These are phyloP conservation scores for Pomatostomus ruficeps DNA, from an alignment of 2,113 vertebrate genomes.

Conservation along the genomic window DNA sequence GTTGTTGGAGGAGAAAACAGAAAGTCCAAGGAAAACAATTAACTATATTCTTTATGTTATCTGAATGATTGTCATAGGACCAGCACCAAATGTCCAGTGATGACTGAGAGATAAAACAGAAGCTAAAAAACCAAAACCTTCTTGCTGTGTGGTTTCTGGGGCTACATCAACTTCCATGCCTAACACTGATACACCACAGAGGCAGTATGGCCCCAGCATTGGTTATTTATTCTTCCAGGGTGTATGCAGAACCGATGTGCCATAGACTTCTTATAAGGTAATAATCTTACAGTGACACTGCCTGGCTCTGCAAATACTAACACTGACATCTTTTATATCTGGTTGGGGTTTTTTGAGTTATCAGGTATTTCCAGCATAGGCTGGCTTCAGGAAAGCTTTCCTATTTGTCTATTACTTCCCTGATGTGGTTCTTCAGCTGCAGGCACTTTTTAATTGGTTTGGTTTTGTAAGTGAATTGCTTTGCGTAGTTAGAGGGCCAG, in stretches of 20 bases:
- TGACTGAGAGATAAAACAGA: not conserved
- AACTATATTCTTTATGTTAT: not conserved
- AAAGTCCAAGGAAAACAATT: not conserved
- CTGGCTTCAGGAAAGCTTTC: not conserved
- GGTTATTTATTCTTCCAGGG: not conserved
- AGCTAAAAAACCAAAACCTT: not conserved
- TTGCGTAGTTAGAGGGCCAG: not conserved
- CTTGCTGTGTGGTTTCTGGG: not conserved
- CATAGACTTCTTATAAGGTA: not conserved
- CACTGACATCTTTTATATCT: not conserved
- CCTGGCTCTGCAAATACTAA: not conserved
- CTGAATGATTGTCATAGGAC: not conserved
- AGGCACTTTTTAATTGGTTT: conserved; percentile 17
- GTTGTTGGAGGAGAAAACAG: not conserved
- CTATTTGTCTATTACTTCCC: not conserved
- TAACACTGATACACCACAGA: not conserved
- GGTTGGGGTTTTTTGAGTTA: not conserved
- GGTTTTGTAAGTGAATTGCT: not conserved
- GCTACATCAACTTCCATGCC: not conserved
- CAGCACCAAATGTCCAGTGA: not conserved
- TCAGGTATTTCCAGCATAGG: not conserved
- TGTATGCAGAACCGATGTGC: not conserved
- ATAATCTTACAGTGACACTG: not conserved
- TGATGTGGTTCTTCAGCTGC: not conserved
- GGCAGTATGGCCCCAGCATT: not conserved